These are phyloP conservation scores for Apoda limacodes DNA, from an alignment of 2,888 invertebrate genomes.

Conservation along the genomic window DNA sequence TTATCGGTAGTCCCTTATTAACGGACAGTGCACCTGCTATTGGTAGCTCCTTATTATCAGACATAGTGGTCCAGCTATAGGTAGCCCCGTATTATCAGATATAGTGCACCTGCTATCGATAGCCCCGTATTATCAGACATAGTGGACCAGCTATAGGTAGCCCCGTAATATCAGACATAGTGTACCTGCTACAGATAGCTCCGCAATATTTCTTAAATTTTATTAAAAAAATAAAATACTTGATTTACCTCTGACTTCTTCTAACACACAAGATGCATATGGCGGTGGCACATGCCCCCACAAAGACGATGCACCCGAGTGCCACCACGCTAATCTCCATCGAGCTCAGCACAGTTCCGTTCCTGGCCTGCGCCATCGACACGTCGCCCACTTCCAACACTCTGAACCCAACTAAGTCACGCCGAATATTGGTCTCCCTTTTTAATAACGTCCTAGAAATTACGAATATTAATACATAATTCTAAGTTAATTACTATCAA, in stretches of 20 bases:
- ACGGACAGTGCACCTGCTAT: too few relatives aligned
- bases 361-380: conserved; percentile 44
- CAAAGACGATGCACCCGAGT: conserved; percentile 82
- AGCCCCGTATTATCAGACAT: too few relatives aligned
- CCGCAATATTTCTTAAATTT: conserved; percentile 5
- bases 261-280: conserved; percentile 81
- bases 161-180: too few relatives aligned
- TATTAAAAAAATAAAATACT: conserved; percentile 12
- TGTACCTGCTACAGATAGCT: too few relatives aligned
- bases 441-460: conserved; percentile 71
- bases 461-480: too few relatives aligned
- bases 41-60: too few relatives aligned
- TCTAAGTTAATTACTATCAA: too few relatives aligned
- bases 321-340: conserved; percentile 85
- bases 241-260: conserved; percentile 71
- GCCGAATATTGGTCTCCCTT: conserved; percentile 71
- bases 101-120: too few relatives aligned
- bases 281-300: conserved; percentile 84
- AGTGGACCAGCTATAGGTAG: too few relatives aligned
- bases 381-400: conserved; percentile 74
- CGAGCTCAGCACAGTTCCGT: conserved; percentile 66
- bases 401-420: conserved; percentile 74
- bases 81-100: too few relatives aligned
- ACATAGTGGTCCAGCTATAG: too few relatives aligned
- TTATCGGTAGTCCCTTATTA: too few relatives aligned